Evolutionary conservation across 2,888 invertebrate genomes (phyloP), one percentile per base, ranked within the genome.

Genomic region (Callosobruchus maculatus): DNA sequence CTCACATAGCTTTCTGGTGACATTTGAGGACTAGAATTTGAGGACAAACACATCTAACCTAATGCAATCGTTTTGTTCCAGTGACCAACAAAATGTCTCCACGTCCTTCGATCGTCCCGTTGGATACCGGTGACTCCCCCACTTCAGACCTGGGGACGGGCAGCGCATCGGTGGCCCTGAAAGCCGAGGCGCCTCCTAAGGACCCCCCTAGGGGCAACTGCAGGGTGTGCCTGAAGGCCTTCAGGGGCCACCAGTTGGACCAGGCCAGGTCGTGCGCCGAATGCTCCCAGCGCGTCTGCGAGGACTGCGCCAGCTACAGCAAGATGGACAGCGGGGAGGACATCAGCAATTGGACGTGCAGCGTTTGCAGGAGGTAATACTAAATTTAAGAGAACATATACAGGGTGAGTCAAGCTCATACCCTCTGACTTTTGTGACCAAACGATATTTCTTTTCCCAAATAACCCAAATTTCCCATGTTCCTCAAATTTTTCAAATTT

Each of bases 291-390:
- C 92, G 95, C 80, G 84, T 97, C 72, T 97, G 97, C 87, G 97
- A 97, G 87, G 97, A 97, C 88, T 97, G 97, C 86, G 96, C 96
- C 79, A 96, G 95, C 73, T 97, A 97, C 87, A 96, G 96, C 80
- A 95, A 95, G 83, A 90, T 94, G 74, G 92, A 94, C 77, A 94
- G 94, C 83, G 93, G 94, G 79, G 94, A 95, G 83, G 95, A 95
- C 83, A 92, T 93, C 87, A 95, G 95, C 79, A 92, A 92, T 81
- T 97, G 96, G 96, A 92, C 94, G 75, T 97, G 96, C 88, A 96
- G 95, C 79, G 95, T 96, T 21, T 97, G 96, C 85, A 92, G 96
- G 31, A 84, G 86, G 85, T 85, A 79, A n/a, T n/a, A n/a, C n/a
- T n/a, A n/a, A n/a, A n/a, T n/a, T n/a, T n/a, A n/a, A n/a, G n/a